A percentile compares a stretch with the other conserved stretches of the same genome.
Evolutionary conservation across 64 coral and sea anemone genomes (phyloP).

Genomic region (Actinia tenebrosa): DNA sequence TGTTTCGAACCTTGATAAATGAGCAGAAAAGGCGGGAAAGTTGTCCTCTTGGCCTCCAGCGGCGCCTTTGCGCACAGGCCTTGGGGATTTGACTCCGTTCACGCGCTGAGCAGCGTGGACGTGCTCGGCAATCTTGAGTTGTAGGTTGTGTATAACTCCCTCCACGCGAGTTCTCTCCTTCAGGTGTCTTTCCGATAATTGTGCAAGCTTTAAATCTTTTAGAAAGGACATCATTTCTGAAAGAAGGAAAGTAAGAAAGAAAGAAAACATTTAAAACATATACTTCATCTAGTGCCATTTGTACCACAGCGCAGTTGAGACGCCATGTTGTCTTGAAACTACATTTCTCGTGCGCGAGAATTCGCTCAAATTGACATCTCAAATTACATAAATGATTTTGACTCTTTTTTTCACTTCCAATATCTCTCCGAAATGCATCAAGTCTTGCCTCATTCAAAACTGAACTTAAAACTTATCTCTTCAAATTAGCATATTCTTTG

Average conservation of each 20-base stretch:
- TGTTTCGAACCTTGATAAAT: constrained; percentile 8
- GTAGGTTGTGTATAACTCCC: constrained; percentile 15
- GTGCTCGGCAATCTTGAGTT: constrained; percentile 36
- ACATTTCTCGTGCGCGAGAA: too few relatives aligned
- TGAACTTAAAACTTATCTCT: too few relatives aligned
- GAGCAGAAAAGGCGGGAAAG: constrained; percentile 33
- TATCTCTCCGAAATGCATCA: too few relatives aligned
- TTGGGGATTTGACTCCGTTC: constrained; percentile 58
- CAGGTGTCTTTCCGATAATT: constrained; percentile 7
- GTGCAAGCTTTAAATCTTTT: constrained; percentile 13
- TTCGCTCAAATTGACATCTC: too few relatives aligned
- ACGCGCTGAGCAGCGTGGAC: not conserved
- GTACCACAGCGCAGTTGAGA: too few relatives aligned
- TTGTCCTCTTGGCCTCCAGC: constrained; percentile 25
- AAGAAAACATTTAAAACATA: not conserved
- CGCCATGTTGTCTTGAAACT: too few relatives aligned
- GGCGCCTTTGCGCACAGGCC: constrained; percentile 44
- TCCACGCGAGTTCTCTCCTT: constrained; percentile 26
- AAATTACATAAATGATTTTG: too few relatives aligned
- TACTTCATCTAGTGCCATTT: not conserved
- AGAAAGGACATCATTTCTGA: constrained; percentile 54
- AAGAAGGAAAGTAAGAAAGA: not conserved
- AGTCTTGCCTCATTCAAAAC: too few relatives aligned
- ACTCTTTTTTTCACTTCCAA: too few relatives aligned
- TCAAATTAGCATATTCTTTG: too few relatives aligned